Base-by-base conservation (phyloP, 1,140 invertebrate genomes). In the Drosophila leontia region DNA sequence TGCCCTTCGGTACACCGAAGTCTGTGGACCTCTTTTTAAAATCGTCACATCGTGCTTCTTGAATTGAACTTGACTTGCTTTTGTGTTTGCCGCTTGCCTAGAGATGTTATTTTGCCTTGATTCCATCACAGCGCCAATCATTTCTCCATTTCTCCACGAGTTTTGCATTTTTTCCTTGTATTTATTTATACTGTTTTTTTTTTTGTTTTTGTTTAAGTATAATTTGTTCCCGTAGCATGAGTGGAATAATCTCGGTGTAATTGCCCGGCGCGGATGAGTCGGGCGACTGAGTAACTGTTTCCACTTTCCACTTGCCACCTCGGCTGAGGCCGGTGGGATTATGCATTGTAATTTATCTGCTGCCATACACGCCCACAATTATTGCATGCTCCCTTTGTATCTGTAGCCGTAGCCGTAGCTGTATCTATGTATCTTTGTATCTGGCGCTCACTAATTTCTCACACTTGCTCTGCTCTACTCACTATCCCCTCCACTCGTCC, bases 211-310 rank as follows among this genome's bases (percentile, higher is more conserved):
- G 19, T 44, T 53, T 60, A 53, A 34, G 59, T 58, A 80, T 80
- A 74, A 72, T 74, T 74, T 74, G 68, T 80, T 63, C 94, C 94
- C 94, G 63, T 94, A 94, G 94, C 64, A 78, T 78, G 75, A 94
- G 94, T 94, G 94, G 62, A 80, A 80, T 78, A 72, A 65, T 80
- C 55, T 78, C 44, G 55, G 72, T 53, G 70, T 75, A 74, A 81
- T 80, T 79, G 76, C 76, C 44, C 74, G 26, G 55, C 51, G 61
- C 75, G 74, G 68, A 67, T 68, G 62, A 68, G 65, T 69, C 58
- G 63, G 47, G 51, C 37, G 47, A 44, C 45, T 58, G 68, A 61
- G 70, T 74, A 72, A 74, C 70, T 60, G 67, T 74, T 72, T 44
- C 72, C 58, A 55, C 56, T 61, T 74, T 41, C 67, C 69, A 50